These are phyloP conservation scores for Microhierax caerulescens DNA, from an alignment of 2,797 vertebrate species.

Conservation along the genomic window DNA sequence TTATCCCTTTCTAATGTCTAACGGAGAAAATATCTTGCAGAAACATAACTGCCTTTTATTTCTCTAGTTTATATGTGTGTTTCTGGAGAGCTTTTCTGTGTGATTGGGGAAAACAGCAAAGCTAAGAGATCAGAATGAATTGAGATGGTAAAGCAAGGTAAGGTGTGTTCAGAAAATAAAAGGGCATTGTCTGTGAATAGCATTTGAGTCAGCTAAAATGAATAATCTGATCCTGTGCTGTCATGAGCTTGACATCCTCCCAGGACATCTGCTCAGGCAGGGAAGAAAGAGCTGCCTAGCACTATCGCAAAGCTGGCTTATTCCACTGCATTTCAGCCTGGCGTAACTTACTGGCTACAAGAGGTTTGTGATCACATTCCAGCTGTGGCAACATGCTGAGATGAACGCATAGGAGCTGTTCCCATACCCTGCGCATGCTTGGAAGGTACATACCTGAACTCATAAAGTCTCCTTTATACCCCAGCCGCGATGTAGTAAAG, in stretches of 20 bases:
- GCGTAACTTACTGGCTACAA: neutral
- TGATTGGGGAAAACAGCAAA: neutral
- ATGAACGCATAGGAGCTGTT: neutral
- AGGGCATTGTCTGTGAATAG: neutral
- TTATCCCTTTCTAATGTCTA: neutral
- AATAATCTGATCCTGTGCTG: neutral
- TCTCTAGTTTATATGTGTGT: neutral
- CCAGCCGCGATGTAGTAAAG: neutral
- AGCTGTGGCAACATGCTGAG: neutral
- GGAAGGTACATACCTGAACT: neutral
- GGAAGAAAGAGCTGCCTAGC: neutral
- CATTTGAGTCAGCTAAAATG: neutral
- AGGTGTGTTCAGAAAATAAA: neutral
- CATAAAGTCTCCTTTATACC: neutral
- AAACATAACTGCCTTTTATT: neutral
- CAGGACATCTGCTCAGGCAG: neutral
- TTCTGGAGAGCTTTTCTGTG: neutral
- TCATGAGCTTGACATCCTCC: neutral
- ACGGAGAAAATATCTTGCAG: neutral
- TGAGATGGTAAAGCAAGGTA: neutral
- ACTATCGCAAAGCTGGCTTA: neutral
- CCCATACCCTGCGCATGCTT: rapidly evolving
- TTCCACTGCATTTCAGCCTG: neutral
- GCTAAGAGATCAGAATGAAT: neutral
- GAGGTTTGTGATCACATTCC: neutral